Evolutionary conservation across 2,888 invertebrate genomes (phyloP), one percentile per base, ranked within the genome.

Genomic region (Aspidapion aeneum): DNA sequence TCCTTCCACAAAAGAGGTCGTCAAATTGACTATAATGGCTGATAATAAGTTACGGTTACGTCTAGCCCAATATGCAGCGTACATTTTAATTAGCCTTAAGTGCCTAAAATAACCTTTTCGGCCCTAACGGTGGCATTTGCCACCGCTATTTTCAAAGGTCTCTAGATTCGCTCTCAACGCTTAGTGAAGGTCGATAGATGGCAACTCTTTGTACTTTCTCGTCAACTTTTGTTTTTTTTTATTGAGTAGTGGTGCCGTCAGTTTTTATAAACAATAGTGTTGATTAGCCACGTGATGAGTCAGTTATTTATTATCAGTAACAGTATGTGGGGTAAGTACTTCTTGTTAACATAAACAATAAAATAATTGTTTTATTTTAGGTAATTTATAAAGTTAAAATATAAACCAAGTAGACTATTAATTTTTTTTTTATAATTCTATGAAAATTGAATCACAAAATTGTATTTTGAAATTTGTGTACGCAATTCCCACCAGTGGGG

Each of bases 401-500:
- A 52, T 51, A 21, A 16, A 2, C 48, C 18, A 19, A 59, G 21
- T 59, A 18, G 50, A 18, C 18, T 52, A 18, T 21, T 49, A n/a
- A 51, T 49, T 59, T 17, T 59, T n/a, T 19, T 17, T 35, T 59
- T 59, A 21, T 54, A 18, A 51, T 21, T 21, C 20, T 19, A 21
- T 19, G 59, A n/a, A 18, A 21, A 19, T 16, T 50, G 21, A 20
- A 59, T 59, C 21, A n/a, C 20, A 35, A 35, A 35, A 12, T 35
- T 35, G 35, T 12, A 18, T 19, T 17, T 52, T 59, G 59, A 60
- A 60, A 55, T 60, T 55, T 18, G 9, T 55, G 58, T 60, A 55
- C 22, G 60, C 60, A 60, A 60, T 60, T 60, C 54, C 60, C 60
- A 60, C 60, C 51, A 51, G 18, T 52, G 60, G 60, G 19, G 18